Evolutionary conservation across 2,888 invertebrate species (phyloP).

Genomic region (Melanophora roralis): DNA sequence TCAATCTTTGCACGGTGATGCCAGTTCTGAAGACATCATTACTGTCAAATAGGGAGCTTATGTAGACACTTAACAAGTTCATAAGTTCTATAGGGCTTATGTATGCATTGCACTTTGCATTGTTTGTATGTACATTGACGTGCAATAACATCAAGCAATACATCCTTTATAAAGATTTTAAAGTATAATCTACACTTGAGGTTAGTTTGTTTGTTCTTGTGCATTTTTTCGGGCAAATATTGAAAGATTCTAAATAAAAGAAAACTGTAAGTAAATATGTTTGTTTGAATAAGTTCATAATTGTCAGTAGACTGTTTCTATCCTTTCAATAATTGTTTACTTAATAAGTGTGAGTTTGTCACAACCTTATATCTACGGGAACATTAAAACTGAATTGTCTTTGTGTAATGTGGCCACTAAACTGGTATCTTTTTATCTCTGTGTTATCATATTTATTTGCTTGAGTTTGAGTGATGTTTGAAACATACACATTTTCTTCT

Average conservation of each 20-base stretch:
- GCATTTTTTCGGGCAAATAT: constrained; percentile 19
- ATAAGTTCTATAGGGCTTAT: too few species aligned
- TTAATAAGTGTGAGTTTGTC: not conserved
- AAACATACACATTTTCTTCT: not conserved
- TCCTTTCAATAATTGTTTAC: too few species aligned
- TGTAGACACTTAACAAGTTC: too few species aligned
- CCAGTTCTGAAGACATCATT: too few species aligned
- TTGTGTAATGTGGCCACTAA: constrained; percentile 21
- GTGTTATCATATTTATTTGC: constrained; percentile 6
- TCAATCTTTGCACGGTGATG: too few species aligned
- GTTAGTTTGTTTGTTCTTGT: not conserved
- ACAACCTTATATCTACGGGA: not conserved
- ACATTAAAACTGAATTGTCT: not conserved
- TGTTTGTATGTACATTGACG: not conserved
- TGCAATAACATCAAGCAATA: not conserved
- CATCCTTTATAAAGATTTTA: constrained; percentile 6
- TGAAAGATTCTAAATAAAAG: constrained; percentile 17
- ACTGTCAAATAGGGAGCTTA: too few species aligned
- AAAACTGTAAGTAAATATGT: not conserved
- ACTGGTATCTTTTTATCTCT: constrained; percentile 3
- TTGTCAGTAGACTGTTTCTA: not conserved
- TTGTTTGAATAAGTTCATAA: constrained; percentile 13
- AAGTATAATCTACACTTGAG: constrained; percentile 25
- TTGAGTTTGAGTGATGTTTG: constrained; percentile 1
- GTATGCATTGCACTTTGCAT: too few species aligned